Evolutionary conservation across 2,888 invertebrate species (phyloP).

Genomic region (Nemotelus pantherinus): DNA sequence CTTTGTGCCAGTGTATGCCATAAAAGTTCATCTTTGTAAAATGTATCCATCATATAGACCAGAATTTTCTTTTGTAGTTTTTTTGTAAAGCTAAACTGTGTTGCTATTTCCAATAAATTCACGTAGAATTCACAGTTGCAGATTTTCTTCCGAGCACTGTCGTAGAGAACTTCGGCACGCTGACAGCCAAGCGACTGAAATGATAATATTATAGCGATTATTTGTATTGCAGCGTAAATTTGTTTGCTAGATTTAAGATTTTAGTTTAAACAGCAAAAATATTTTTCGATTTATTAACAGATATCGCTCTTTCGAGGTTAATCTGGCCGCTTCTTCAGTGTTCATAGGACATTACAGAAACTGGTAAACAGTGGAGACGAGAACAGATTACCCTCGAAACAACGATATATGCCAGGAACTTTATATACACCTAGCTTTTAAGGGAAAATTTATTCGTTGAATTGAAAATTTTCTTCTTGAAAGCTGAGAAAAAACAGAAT

Average conservation of each 20-base stretch:
- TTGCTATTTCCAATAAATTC: slow-evolving; percentile 69
- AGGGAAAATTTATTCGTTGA: too few relatives aligned
- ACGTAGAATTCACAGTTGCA: slow-evolving; percentile 69
- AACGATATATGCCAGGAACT: background rate
- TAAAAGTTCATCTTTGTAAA: slow-evolving; percentile 67
- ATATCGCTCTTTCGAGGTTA: background rate
- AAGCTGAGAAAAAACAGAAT: too few relatives aligned
- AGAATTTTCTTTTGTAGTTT: slow-evolving; percentile 69
- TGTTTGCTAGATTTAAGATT: background rate
- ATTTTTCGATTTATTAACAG: background rate
- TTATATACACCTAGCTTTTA: background rate
- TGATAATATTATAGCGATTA: background rate
- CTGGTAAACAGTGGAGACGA: too few relatives aligned
- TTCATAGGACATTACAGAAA: too few relatives aligned
- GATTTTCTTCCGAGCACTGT: slow-evolving; percentile 70
- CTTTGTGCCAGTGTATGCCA: slow-evolving; percentile 72
- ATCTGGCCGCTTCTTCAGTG: too few relatives aligned
- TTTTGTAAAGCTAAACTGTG: slow-evolving; percentile 70
- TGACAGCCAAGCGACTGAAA: slow-evolving; percentile 63
- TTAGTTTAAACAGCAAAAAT: background rate
- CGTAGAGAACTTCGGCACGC: slow-evolving; percentile 71
- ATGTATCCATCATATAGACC: slow-evolving; percentile 66
- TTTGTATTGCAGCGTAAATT: background rate
- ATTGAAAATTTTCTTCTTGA: too few relatives aligned
- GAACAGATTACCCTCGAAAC: too few relatives aligned